Conservation (phyloP, 1,140 invertebrate genomes). For the Caenorhabditis briggsae region DNA sequence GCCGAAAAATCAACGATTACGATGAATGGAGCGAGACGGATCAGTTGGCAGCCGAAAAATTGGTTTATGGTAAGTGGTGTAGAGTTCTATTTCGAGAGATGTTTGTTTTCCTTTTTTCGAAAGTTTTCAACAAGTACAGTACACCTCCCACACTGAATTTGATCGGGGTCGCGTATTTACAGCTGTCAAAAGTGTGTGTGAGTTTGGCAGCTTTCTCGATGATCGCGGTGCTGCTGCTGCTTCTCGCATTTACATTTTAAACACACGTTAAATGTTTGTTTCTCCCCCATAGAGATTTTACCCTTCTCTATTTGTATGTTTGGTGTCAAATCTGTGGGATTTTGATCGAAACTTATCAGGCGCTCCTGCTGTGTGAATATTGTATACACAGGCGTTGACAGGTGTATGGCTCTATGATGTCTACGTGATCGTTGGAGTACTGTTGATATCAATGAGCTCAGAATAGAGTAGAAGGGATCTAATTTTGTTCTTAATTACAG, state of each 20-base stretch:
- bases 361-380: constrained; percentile 37
- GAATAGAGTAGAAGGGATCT: too few relatives aligned
- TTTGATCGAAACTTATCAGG: constrained; percentile 42
- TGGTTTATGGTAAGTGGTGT: constrained; percentile 1
- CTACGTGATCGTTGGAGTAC: background rate
- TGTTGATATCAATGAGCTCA: background rate
- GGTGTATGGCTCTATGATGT: background rate
- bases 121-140: constrained; percentile 33
- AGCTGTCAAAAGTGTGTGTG: constrained; percentile 31
- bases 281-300: too few relatives aligned
- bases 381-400: constrained; percentile 55
- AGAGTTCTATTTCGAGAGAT: background rate
- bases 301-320: background rate
- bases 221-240: too few relatives aligned
- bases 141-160: background rate
- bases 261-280: constrained; percentile 52
- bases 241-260: constrained; percentile 39
- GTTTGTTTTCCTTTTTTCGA: background rate
- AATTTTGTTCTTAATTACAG: background rate
- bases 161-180: background rate
- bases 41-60: background rate
- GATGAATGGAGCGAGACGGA: constrained; percentile 9
- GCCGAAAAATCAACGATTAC: constrained; percentile 28
- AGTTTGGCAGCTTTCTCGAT: constrained; percentile 21
- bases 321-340: background rate